Base-by-base conservation (phyloP, 1,140 invertebrate species). In the Episyrphus balteatus region DNA sequence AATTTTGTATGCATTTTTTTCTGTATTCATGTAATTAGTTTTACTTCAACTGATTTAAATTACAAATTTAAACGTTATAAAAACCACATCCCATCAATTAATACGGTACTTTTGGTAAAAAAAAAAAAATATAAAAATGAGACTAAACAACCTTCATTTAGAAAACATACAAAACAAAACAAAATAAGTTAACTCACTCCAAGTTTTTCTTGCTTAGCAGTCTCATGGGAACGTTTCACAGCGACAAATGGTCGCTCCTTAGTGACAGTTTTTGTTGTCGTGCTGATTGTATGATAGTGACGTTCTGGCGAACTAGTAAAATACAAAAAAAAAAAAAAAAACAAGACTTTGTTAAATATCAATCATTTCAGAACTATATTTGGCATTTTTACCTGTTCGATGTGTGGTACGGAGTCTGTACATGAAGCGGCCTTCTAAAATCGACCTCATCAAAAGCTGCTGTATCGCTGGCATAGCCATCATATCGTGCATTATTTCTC, bases 391-490 rank as follows among this genome's bases (percentile, higher is more conserved):
- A 26, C 21, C 21, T 26, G 8, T 26, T 26, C 21, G 17, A 33
- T n/a, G 32, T 9, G 7, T 14, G n/a, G 32, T 43, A 33, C 11
- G 41, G 47, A 12, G 47, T 49, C 42, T 49, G 47, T 14, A 49
- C 47, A 39, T 49, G 47, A 3, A 49, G 26, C 10, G 47, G 47
- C 26, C 21, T 41, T 9, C 47, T 17, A 39, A 38, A 49, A 30
- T 49, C 47, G 21, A 49, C 47, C 38, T 49, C 47, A 44, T 49
- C 31, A 43, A 49, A 49, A 42, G 47, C 47, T 6, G 31, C 47
- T 14, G 41, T 49, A 44, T 49, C 47, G 21, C 47, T 49, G 13
- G 42, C 18, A 39, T 49, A 49, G 13, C 47, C 47, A 44, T 49
- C 47, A 17, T 44, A 49, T 14, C 47, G 41, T 26, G 21, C 21